These are phyloP conservation scores for Hippocampus zosterae DNA, from an alignment of 2,113 vertebrate genomes.

Conservation along the genomic window DNA sequence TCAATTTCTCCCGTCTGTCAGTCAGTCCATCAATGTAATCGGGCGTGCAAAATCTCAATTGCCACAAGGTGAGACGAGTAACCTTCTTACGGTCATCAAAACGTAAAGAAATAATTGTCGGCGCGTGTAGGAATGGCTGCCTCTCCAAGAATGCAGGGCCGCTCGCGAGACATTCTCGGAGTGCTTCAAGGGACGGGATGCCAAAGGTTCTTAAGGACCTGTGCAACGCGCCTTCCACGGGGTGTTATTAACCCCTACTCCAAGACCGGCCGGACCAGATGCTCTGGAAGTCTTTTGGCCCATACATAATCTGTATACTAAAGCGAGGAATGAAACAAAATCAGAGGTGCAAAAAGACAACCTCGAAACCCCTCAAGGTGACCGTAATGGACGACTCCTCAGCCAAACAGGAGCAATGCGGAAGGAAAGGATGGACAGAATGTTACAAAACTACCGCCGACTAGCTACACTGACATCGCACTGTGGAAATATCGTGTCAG, in stretches of 20 bases:
- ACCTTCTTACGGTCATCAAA: too few relatives aligned
- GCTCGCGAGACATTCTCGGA: background rate
- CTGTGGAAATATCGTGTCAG: too few relatives aligned
- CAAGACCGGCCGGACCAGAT: slow-evolving; percentile 47
- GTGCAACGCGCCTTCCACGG: slow-evolving; percentile 15
- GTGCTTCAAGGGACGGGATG: slow-evolving; percentile 14
- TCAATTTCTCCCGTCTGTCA: background rate
- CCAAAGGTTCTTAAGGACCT: slow-evolving; percentile 15
- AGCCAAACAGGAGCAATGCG: too few relatives aligned
- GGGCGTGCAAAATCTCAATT: background rate
- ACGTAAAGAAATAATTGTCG: background rate
- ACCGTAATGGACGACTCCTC: too few relatives aligned
- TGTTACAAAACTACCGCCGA: too few relatives aligned
- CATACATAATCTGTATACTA: background rate
- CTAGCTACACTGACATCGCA: too few relatives aligned
- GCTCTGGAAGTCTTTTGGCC: slow-evolving; percentile 8
- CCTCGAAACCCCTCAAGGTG: background rate
- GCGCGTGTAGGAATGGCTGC: slow-evolving; percentile 9
- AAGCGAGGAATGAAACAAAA: background rate
- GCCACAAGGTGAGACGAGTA: too few relatives aligned
- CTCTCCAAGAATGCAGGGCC: slow-evolving; percentile 32
- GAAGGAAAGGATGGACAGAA: too few relatives aligned
- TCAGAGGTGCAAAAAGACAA: background rate
- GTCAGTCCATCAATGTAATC: background rate
- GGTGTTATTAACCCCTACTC: slow-evolving; percentile 41